These are phyloP conservation scores for Betta splendens DNA, from an alignment of 2,797 vertebrate species.

Conservation along the genomic window DNA sequence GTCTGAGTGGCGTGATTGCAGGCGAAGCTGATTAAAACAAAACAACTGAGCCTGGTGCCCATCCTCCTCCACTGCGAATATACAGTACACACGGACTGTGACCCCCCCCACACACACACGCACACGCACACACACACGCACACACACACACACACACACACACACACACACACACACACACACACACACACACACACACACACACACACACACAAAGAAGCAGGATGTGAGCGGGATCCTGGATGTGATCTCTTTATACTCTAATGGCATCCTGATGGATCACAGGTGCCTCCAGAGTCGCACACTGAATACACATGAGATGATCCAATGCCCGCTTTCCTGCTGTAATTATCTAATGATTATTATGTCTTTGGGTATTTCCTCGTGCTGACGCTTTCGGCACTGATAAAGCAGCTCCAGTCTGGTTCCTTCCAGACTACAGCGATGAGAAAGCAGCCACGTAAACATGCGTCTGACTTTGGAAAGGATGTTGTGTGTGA, in stretches of 20 bases:
- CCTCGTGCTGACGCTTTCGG: constrained; percentile 59
- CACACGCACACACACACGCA: constrained; percentile 18
- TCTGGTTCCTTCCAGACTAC: constrained; percentile 48
- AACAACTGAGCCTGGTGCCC: constrained; percentile 61
- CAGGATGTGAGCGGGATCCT: constrained; percentile 71
- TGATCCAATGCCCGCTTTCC: constrained; percentile 70
- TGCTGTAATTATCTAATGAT: constrained; percentile 78
- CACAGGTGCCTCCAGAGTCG: constrained; percentile 76
- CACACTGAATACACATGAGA: constrained; percentile 59
- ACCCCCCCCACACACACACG: constrained; percentile 26
- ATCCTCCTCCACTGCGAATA: constrained; percentile 37
- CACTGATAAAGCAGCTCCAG: constrained; percentile 49
- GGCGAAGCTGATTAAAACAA: constrained; percentile 81
- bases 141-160: constrained; percentile 18
- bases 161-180: constrained; percentile 22
- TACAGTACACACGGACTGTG: constrained; percentile 51
- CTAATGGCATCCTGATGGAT: constrained; percentile 77
- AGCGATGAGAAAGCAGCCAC: constrained; percentile 75
- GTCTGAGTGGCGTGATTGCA: constrained; percentile 74
- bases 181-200: too few relatives aligned
- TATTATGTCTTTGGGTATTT: constrained; percentile 77
- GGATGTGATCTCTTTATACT: constrained; percentile 70
- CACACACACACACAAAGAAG: constrained; percentile 55
- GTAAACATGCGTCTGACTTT: constrained; percentile 74
- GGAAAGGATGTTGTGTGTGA: constrained; percentile 80